Evolutionary conservation across 2,888 invertebrate genomes (phyloP).

Genomic region (Drosophila mercatorum): DNA sequence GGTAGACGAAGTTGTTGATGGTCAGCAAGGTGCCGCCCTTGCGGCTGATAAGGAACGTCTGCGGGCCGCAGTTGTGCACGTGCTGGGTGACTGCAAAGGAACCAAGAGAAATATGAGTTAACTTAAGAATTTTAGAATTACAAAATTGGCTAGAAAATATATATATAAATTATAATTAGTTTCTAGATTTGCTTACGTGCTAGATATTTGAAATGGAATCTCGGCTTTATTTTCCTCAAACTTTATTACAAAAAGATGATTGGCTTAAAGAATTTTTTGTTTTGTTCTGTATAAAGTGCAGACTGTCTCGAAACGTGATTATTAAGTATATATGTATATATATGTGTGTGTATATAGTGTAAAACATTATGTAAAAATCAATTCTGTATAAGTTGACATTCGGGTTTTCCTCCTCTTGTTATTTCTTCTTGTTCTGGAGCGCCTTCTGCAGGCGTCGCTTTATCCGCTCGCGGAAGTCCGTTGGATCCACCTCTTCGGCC

Average conservation of each 20-base stretch:
- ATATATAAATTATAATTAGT: not conserved
- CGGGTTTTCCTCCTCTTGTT: slow-evolving; percentile 15
- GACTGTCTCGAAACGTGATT: slow-evolving; percentile 29
- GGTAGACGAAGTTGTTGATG: slow-evolving; percentile 84
- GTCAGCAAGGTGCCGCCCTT: slow-evolving; percentile 84
- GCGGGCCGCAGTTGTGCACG: slow-evolving; percentile 81
- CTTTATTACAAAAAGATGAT: slow-evolving; percentile 46
- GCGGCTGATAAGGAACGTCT: slow-evolving; percentile 83
- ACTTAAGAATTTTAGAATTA: not conserved
- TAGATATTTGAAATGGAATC: slow-evolving; percentile 41
- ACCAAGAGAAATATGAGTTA: slow-evolving; percentile 4
- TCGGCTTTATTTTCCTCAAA: slow-evolving; percentile 57
- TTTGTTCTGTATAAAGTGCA: slow-evolving; percentile 4
- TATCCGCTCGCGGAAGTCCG: slow-evolving; percentile 83
- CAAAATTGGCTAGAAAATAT: not conserved
- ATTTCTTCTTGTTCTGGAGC: slow-evolving; percentile 81
- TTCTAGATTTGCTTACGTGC: slow-evolving; percentile 42
- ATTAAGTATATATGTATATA: slow-evolving; percentile 24
- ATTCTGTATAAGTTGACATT: not conserved
- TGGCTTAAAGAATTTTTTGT: slow-evolving; percentile 8
- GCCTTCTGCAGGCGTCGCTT: slow-evolving; percentile 82
- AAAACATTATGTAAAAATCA: slow-evolving; percentile 5
- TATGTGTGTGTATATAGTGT: slow-evolving; percentile 2
- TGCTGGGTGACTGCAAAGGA: slow-evolving; percentile 78
- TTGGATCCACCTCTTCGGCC: slow-evolving; percentile 56